Evolutionary conservation across 2,113 vertebrate species (phyloP).

Genomic region (Entelurus aequoreus): DNA sequence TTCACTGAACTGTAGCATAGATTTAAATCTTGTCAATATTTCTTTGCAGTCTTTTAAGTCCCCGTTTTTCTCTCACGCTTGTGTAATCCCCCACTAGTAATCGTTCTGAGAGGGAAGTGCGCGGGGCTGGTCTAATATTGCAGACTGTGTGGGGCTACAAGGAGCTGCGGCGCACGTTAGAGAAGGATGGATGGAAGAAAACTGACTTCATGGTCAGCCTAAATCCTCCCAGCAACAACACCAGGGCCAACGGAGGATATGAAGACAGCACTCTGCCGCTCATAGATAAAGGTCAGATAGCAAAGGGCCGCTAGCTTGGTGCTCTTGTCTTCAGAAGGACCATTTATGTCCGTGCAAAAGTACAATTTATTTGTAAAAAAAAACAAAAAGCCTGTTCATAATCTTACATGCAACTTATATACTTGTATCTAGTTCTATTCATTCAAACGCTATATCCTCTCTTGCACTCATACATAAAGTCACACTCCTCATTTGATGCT

Average conservation of each 20-base stretch:
- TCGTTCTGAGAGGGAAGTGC: conserved; percentile 91
- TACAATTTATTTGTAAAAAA: too few species aligned
- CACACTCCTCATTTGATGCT: too few species aligned
- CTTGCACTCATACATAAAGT: too few species aligned
- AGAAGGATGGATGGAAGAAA: conserved; percentile 98
- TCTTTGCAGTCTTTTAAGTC: background rate
- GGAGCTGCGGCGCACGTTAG: conserved; percentile 86
- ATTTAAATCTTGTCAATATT: background rate
- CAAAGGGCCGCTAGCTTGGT: background rate
- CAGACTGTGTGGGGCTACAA: conserved; percentile 94
- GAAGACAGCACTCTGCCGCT: conserved; percentile 94
- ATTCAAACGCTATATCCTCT: too few species aligned
- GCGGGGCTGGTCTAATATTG: conserved; percentile 83
- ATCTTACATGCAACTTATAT: too few species aligned
- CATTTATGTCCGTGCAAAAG: too few species aligned
- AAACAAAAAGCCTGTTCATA: too few species aligned
- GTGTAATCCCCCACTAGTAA: conserved; percentile 64
- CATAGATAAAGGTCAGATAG: conserved; percentile 79
- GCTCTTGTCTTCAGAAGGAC: background rate
- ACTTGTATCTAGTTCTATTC: too few species aligned
- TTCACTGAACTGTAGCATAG: background rate
- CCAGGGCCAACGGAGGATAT: conserved; percentile 79
- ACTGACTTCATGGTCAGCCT: conserved; percentile 88
- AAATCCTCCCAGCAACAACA: conserved; percentile 71
- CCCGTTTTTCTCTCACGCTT: background rate